phyloP scores from a whole-genome alignment of 2,113 vertebrate genomes.

The Neolamprologus brichardi region DNA sequence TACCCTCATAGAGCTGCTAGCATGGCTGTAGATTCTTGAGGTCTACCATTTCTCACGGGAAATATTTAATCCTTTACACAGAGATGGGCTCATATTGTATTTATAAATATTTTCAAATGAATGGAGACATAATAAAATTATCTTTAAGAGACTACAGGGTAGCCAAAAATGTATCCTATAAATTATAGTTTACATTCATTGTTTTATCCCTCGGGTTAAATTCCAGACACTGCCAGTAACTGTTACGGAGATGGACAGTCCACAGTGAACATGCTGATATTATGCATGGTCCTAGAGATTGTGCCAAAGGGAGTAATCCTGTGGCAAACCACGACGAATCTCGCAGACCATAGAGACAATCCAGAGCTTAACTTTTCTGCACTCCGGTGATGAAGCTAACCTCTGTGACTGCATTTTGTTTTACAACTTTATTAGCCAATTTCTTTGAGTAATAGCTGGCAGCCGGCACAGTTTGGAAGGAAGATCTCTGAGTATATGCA shows the following conservation, averaged over 20 bases:
- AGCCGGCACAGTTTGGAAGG: neutral
- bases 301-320: conserved; percentile 16
- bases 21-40: neutral
- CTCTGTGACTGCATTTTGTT: conserved; percentile 40
- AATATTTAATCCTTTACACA: neutral
- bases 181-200: neutral
- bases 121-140: neutral
- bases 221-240: neutral
- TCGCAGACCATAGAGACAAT: neutral
- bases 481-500: conserved; percentile 12
- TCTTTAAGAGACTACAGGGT: neutral
- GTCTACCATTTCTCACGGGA: neutral
- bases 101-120: neutral
- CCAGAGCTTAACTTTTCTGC: conserved; percentile 25
- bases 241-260: neutral
- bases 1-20: neutral
- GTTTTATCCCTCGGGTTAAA: neutral
- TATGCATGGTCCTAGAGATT: conserved; percentile 1
- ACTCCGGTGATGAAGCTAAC: conserved; percentile 17
- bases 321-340: conserved; percentile 30
- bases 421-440: conserved; percentile 25
- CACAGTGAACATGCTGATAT: conserved; percentile 12
- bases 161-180: neutral
- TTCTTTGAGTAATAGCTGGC: neutral
- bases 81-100: neutral